Percentiles rank a stretch among this genome's conserved stretches.
These are phyloP conservation scores for Drosophila subobscura DNA, from an alignment of 1,140 invertebrate species.

Conservation along the genomic window DNA sequence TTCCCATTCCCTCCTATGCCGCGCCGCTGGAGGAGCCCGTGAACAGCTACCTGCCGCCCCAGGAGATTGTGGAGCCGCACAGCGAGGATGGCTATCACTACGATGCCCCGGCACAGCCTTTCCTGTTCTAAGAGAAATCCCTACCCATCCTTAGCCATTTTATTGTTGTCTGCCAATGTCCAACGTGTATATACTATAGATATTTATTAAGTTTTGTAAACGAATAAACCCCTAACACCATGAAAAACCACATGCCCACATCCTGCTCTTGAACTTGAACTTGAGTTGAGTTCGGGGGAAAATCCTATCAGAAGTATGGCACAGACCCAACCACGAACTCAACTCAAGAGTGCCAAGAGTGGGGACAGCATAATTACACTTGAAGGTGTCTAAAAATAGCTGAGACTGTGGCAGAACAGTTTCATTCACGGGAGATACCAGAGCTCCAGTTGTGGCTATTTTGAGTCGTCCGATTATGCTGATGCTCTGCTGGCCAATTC, in stretches of 20 bases:
- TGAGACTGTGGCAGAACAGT: conserved; percentile 30
- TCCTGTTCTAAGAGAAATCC: conserved; percentile 55
- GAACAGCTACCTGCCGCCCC: conserved; percentile 63
- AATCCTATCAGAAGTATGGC: conserved; percentile 43
- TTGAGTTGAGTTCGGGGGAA: conserved; percentile 20
- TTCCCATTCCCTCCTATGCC: conserved; percentile 77
- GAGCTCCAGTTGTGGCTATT: conserved; percentile 1
- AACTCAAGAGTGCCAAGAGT: conserved; percentile 51
- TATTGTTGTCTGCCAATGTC: conserved; percentile 52
- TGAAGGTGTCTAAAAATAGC: conserved; percentile 49
- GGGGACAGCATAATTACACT: conserved; percentile 63
- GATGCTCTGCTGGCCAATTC: conserved; percentile 52
- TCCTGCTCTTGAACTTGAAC: conserved; percentile 41
- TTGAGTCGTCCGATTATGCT: conserved; percentile 5
- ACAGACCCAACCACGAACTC: conserved; percentile 27
- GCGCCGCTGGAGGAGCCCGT: conserved; percentile 65
- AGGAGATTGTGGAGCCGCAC: conserved; percentile 57
- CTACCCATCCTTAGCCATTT: conserved; percentile 37
- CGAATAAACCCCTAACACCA: conserved; percentile 41
- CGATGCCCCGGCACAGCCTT: conserved; percentile 55
- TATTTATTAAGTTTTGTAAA: conserved; percentile 68
- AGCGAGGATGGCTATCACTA: conserved; percentile 75
- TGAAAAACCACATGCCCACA: conserved; percentile 29
- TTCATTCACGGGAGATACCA: conserved; percentile 49
- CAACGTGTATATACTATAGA: conserved; percentile 62